Conservation (phyloP, 1,140 invertebrate species). For the Catajapyx aquilonaris region DNA sequence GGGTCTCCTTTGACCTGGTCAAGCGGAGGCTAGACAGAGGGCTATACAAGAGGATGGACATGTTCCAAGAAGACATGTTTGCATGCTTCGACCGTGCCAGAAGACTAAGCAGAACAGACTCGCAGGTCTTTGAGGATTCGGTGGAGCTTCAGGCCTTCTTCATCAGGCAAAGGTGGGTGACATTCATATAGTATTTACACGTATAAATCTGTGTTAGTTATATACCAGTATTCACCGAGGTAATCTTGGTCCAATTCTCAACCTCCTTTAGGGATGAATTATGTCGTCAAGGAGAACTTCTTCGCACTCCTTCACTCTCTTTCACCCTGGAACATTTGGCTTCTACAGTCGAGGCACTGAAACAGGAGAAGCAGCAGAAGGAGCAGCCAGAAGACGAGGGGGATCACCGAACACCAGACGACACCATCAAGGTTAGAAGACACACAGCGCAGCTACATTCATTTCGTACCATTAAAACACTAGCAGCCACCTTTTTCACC, state of each 20-base stretch:
- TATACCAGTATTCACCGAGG: no score
- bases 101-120: constrained; percentile 67
- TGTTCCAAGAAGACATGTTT: constrained; percentile 94
- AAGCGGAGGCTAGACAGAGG: constrained; percentile 66
- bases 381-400: constrained; percentile 54
- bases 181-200: no score
- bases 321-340: constrained; percentile 53
- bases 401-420: constrained; percentile 26
- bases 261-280: constrained; percentile 31
- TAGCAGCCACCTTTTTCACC: no score
- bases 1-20: constrained; percentile 61
- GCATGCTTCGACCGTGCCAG: constrained; percentile 77
- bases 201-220: no score
- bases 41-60: constrained; percentile 75
- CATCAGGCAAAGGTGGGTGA: constrained; percentile 45
- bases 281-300: constrained; percentile 51
- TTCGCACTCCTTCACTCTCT: constrained; percentile 68
- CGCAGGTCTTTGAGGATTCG: constrained; percentile 84
- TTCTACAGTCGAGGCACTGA: constrained; percentile 46
- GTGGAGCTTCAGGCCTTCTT: constrained; percentile 85
- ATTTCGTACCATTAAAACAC: no score
- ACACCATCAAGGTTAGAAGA: no score
- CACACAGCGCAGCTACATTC: no score
- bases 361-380: constrained; percentile 50
- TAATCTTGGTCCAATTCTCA: no score